Evolutionary conservation across 2,797 vertebrate species (phyloP).

Genomic region (Etheostoma perlongum): DNA sequence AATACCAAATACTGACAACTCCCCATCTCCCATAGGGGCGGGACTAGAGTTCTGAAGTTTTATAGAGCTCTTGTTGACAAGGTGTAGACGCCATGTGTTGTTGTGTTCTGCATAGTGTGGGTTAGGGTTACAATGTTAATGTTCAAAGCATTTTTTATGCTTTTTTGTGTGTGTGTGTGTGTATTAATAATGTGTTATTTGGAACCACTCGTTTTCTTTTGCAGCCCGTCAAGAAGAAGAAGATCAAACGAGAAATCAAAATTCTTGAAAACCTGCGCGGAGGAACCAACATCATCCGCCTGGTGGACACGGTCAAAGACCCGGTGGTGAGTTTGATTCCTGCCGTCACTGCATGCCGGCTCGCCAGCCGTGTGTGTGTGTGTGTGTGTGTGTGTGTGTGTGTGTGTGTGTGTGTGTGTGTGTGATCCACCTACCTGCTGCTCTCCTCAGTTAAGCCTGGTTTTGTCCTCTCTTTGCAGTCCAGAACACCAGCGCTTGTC

Average conservation of each 20-base stretch:
- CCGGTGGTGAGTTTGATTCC: conserved; percentile 88
- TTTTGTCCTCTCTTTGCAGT: conserved; percentile 89
- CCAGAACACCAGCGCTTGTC: conserved; percentile 98
- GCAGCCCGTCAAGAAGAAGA: conserved; percentile 99
- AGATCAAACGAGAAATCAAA: conserved; percentile 99
- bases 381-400: background rate
- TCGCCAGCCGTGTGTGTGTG: conserved; percentile 21
- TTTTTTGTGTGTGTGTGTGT: too few species aligned
- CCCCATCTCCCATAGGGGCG: too few species aligned
- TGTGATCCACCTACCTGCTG: conserved; percentile 51
- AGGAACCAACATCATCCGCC: conserved; percentile 98
- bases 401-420: background rate
- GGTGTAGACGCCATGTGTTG: too few species aligned
- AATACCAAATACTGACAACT: too few species aligned
- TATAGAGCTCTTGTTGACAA: too few species aligned
- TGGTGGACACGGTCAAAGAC: conserved; percentile 98
- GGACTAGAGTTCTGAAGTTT: too few species aligned
- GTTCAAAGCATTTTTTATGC: too few species aligned
- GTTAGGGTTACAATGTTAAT: too few species aligned
- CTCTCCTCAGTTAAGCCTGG: conserved; percentile 57
- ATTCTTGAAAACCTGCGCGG: conserved; percentile 97
- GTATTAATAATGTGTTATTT: background rate
- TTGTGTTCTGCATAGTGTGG: too few species aligned
- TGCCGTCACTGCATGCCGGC: conserved; percentile 30
- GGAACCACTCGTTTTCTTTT: conserved; percentile 25